Evolutionary conservation across 2,797 vertebrate species (phyloP), one percentile per base, ranked within the genome.

Genomic region (Cichlasoma orientale): DNA sequence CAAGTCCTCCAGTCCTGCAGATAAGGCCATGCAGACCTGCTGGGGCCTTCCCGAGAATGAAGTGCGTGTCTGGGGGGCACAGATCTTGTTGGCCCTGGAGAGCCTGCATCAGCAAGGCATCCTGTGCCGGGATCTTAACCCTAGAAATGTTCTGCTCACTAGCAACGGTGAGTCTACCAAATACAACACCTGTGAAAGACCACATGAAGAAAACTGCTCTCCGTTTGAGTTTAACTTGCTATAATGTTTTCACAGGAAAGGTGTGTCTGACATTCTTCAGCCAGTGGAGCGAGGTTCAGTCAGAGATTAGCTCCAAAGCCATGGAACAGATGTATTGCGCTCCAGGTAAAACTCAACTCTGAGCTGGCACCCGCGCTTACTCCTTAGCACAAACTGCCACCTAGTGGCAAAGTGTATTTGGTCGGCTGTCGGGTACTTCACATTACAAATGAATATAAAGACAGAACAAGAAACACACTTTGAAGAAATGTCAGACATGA

Each of bases 281-380:
- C 84, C 98, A 98, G 91, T 99, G 98, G 98, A 96, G 97, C n/a
- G 98, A 99, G 56, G 97, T 99, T 88, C 97, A 99, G 90, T 94
- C 95, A 10, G 96, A 95, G 75, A 97, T 93, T 63, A 95, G 95
- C 94, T 90, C 90, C 52, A 96, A 94, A 90, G 97, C 98, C 3
- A 84, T 76, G 84, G 97, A 98, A 55, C 92, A 96, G 79, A 96
- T 99, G 88, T 99, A 99, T 91, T 97, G 98, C 23, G 98, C 98
- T 73, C 98, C 98, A 96, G 98, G 98, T 98, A 94, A 78, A 56
- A 3, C 12, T 7, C 47, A 1, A 25, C 57, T 50, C 14, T 12
- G 1, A 78, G 0, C 1, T 41, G 29, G 44, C 18, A 18, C 21
- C 7, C 13, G 7, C 14, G 11, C 19, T 23, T 52, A 33, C 52